Conservation (phyloP, 2,797 vertebrate genomes). For the Coluber constrictor region DNA sequence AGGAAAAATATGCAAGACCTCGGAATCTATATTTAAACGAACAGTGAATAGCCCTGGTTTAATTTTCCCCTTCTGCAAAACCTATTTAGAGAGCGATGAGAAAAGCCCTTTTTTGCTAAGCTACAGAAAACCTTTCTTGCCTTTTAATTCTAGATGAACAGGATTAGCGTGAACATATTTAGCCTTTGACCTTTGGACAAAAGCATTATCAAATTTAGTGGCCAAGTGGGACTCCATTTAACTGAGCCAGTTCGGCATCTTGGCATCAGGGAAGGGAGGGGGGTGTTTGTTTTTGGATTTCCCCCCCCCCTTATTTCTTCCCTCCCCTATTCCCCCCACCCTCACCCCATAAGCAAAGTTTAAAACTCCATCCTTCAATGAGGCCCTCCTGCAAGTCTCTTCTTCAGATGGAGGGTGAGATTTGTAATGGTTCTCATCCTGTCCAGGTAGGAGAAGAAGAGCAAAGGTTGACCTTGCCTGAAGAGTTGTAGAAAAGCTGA, state of each 20-base stretch:
- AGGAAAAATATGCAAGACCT: background rate
- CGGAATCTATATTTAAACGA: accelerated
- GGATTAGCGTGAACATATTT: constrained; percentile 90
- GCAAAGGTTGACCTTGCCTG: accelerated
- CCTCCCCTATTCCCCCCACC: background rate
- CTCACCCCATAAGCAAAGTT: constrained; percentile 8
- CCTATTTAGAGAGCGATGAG: constrained; percentile 75
- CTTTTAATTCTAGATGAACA: constrained; percentile 87
- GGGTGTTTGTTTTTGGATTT: constrained; percentile 13
- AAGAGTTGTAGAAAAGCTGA: background rate
- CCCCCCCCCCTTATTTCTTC: background rate
- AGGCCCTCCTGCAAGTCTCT: background rate
- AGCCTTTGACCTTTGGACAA: constrained; percentile 90
- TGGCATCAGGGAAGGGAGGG: constrained; percentile 10
- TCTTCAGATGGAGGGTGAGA: background rate
- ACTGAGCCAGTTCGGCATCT: constrained; percentile 40
- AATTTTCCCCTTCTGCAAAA: constrained; percentile 82
- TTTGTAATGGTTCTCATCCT: background rate
- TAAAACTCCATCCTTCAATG: constrained; percentile 47
- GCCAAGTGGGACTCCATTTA: constrained; percentile 75
- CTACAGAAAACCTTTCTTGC: constrained; percentile 83
- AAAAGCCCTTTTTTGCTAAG: constrained; percentile 76
- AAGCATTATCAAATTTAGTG: constrained; percentile 88
- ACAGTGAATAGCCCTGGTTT: constrained; percentile 56
- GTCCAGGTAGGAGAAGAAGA: background rate